Conservation (phyloP, 2,113 vertebrate genomes). For the Danionella cerebrum region DNA sequence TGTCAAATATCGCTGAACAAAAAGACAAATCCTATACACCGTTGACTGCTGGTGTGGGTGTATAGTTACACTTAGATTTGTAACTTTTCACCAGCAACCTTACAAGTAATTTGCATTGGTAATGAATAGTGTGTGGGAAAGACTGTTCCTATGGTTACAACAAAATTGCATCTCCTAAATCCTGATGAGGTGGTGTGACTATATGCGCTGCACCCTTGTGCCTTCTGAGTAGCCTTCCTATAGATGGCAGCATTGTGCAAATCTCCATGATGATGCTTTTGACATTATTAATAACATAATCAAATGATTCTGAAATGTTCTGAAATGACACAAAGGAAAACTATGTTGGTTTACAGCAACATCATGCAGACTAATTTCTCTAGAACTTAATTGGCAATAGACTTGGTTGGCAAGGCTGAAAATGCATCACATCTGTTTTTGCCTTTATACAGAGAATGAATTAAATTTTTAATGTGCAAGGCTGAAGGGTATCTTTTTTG, state of each 20-base stretch:
- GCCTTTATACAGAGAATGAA: no score
- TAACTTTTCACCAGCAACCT: neutral
- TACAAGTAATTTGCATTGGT: constrained; percentile 16
- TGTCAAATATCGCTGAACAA: constrained; percentile 24
- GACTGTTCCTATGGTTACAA: constrained; percentile 13
- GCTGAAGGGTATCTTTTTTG: no score
- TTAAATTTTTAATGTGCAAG: no score
- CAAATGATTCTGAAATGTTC: neutral
- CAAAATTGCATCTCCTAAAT: neutral
- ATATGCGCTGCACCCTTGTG: neutral
- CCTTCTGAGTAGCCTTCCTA: neutral
- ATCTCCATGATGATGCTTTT: neutral
- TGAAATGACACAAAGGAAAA: neutral
- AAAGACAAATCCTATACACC: constrained; percentile 11
- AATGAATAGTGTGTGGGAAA: constrained; percentile 13
- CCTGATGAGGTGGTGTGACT: constrained; percentile 1
- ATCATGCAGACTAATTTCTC: neutral
- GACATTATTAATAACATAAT: neutral
- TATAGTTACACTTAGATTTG: neutral
- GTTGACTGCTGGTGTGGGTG: constrained; percentile 9
- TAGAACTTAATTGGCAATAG: no score
- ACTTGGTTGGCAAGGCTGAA: no score
- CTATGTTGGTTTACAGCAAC: neutral
- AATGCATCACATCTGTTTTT: no score
- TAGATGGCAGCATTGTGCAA: constrained; percentile 23